Evolutionary conservation across 2,113 vertebrate species (phyloP).

Genomic region (Crotalus helleri): DNA sequence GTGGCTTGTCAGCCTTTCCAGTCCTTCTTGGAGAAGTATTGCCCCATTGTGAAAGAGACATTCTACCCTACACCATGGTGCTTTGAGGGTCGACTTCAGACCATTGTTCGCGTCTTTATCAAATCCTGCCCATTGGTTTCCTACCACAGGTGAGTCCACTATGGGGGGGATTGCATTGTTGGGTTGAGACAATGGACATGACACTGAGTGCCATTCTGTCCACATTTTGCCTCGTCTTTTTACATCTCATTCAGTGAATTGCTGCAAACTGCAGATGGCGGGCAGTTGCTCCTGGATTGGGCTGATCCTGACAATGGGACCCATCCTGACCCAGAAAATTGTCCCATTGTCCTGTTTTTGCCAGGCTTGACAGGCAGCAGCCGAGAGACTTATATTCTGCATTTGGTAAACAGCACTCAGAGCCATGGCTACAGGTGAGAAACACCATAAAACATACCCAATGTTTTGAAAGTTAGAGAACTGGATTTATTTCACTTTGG

Average conservation of each 20-base stretch:
- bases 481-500: neutral
- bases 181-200: neutral
- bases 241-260: slow-evolving; percentile 65
- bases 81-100: slow-evolving; percentile 57
- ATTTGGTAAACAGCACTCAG: slow-evolving; percentile 67
- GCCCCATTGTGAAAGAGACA: slow-evolving; percentile 42
- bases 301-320: slow-evolving; percentile 61
- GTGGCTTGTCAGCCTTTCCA: slow-evolving; percentile 41
- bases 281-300: slow-evolving; percentile 85
- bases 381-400: slow-evolving; percentile 72
- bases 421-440: slow-evolving; percentile 75
- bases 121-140: slow-evolving; percentile 64
- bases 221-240: neutral
- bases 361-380: slow-evolving; percentile 82
- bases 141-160: slow-evolving; percentile 73
- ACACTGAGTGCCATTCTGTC: neutral
- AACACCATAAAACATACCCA: neutral
- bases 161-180: neutral
- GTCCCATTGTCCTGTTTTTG: slow-evolving; percentile 78
- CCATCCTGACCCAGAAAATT: slow-evolving; percentile 60
- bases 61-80: slow-evolving; percentile 58
- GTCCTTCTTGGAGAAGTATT: slow-evolving; percentile 51
- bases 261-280: slow-evolving; percentile 75
- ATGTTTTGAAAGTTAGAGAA: neutral
- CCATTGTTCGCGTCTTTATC: slow-evolving; percentile 61